Conservation (phyloP, 2,113 vertebrate species). For the Cavia aperea region DNA sequence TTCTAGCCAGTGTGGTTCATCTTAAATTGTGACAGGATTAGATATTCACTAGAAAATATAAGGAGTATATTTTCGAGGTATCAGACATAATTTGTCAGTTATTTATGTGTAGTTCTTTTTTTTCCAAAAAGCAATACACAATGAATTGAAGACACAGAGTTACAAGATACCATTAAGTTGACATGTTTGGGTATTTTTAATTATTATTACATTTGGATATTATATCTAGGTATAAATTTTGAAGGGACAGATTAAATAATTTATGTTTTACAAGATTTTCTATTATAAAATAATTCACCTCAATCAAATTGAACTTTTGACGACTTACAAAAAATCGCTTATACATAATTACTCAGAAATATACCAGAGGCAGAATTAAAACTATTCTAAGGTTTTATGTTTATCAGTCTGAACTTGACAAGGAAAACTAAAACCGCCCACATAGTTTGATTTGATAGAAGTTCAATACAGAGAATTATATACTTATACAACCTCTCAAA, state of each 20-base stretch:
- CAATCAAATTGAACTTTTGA: constrained; percentile 15
- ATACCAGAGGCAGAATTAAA: background rate
- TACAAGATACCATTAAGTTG: background rate
- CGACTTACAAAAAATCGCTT: background rate
- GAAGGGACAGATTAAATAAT: background rate
- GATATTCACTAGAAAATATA: constrained; percentile 1
- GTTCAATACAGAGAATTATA: background rate
- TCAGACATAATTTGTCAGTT: constrained; percentile 13
- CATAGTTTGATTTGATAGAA: constrained; percentile 6
- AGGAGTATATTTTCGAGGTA: constrained; percentile 17
- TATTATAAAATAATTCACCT: constrained; percentile 27
- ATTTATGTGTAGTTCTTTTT: background rate
- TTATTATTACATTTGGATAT: background rate
- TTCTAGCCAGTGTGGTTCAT: background rate
- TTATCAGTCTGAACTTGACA: constrained; percentile 3
- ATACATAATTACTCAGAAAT: constrained; percentile 6
- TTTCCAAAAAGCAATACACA: constrained; percentile 2
- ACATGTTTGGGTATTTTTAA: background rate
- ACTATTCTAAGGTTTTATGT: background rate
- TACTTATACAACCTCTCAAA: background rate
- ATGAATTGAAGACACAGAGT: background rate
- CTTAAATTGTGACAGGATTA: constrained; percentile 7
- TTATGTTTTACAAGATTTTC: constrained; percentile 5
- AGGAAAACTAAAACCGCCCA: background rate
- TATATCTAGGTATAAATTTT: background rate